These are phyloP conservation scores for Zelleria hepariella DNA, from an alignment of 2,888 invertebrate species.

Conservation along the genomic window DNA sequence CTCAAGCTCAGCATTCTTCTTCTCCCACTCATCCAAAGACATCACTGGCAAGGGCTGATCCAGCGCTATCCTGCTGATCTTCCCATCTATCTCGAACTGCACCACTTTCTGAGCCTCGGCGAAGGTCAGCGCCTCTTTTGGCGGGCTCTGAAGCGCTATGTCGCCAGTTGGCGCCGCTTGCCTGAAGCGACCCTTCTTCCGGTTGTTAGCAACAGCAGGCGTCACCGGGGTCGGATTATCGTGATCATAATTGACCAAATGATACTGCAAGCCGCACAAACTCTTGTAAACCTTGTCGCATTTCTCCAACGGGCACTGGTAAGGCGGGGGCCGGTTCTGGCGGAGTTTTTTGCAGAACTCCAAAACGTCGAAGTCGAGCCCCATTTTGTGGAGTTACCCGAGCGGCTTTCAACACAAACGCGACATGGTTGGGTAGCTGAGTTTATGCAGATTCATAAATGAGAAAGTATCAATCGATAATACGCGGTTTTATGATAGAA, in stretches of 20 bases:
- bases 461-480: neutral
- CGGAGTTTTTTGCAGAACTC: constrained; percentile 88
- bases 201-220: constrained; percentile 73
- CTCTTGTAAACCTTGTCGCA: constrained; percentile 91
- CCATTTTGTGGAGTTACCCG: constrained; percentile 67
- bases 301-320: constrained; percentile 87
- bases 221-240: constrained; percentile 80
- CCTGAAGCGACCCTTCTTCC: constrained; percentile 75
- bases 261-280: constrained; percentile 87
- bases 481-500: neutral
- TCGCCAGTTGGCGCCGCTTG: constrained; percentile 73
- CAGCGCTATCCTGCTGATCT: constrained; percentile 76
- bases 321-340: constrained; percentile 86
- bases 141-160: constrained; percentile 62
- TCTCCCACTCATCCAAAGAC: constrained; percentile 77
- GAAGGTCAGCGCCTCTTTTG: constrained; percentile 82
- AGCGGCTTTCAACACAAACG: neutral
- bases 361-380: constrained; percentile 87
- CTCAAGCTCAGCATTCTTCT: constrained; percentile 56
- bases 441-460: neutral
- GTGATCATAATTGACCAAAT: constrained; percentile 88
- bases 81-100: constrained; percentile 88
- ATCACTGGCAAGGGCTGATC: constrained; percentile 79
- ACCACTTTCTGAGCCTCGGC: constrained; percentile 89
- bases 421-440: neutral